phyloP scores from a whole-genome alignment of 2,797 vertebrate species.

The Alfaro cultratus region DNA sequence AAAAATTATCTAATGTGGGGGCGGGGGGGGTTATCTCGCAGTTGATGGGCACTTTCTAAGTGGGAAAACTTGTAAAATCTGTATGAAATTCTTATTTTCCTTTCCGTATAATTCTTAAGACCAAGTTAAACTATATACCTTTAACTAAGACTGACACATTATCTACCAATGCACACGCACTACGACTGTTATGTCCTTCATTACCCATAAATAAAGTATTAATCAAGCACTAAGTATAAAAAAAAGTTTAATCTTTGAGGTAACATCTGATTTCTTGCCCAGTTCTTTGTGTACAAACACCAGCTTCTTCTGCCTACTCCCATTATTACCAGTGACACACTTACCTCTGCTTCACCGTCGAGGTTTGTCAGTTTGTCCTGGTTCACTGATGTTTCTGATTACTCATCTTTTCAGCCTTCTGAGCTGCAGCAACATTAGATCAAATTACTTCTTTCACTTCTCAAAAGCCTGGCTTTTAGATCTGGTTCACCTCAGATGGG shows the following conservation, averaged over 20 bases:
- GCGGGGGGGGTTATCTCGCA: too few species aligned
- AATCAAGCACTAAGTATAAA: not conserved
- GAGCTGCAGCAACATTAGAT: not conserved
- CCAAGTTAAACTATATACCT: not conserved
- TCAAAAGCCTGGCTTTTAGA: not conserved
- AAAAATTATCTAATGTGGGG: too few species aligned
- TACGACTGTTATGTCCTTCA: not conserved
- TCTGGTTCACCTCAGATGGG: not conserved
- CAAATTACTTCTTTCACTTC: not conserved
- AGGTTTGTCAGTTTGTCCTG: not conserved
- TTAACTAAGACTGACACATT: not conserved
- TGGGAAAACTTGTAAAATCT: too few species aligned
- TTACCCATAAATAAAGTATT: not conserved
- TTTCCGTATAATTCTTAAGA: not conserved
- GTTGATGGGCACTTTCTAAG: not conserved
- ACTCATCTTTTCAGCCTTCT: conserved; percentile 1
- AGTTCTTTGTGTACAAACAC: not conserved
- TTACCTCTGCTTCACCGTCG: not conserved
- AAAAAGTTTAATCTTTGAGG: not conserved
- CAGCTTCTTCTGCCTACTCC: not conserved
- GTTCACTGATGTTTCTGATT: conserved; percentile 4
- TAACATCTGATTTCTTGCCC: not conserved
- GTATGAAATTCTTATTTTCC: too few species aligned
- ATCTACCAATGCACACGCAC: not conserved
- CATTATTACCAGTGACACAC: not conserved